Percentiles rank a stretch among this genome's conserved stretches.
Evolutionary conservation across 2,888 invertebrate genomes (phyloP).

Genomic region (Nebria salina): DNA sequence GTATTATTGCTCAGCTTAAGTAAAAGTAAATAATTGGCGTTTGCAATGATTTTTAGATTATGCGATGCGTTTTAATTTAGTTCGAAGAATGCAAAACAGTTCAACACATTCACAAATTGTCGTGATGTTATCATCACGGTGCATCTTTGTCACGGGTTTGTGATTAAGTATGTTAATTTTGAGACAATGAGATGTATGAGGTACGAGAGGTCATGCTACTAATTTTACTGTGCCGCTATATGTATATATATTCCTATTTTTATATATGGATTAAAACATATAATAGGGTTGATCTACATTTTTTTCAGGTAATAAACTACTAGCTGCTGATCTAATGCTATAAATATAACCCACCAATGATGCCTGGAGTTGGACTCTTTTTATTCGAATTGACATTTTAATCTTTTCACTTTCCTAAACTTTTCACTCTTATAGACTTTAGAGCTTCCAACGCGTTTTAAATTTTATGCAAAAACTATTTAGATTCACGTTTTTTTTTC

Average conservation of each 20-base stretch:
- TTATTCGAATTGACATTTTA: too few species aligned
- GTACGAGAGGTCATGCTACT: not conserved
- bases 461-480: too few species aligned
- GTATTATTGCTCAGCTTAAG: not conserved
- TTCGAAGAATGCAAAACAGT: not conserved
- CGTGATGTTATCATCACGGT: not conserved
- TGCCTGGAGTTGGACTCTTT: too few species aligned
- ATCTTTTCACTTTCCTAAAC: too few species aligned
- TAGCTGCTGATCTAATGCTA: too few species aligned
- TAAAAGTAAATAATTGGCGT: not conserved
- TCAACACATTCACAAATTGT: not conserved
- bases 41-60: not conserved
- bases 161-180: constrained; percentile 1
- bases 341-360: too few species aligned
- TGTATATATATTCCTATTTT: not conserved
- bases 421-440: too few species aligned
- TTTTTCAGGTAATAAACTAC: too few species aligned
- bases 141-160: not conserved
- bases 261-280: too few species aligned
- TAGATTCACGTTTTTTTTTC: too few species aligned
- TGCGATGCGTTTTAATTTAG: not conserved
- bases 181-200: not conserved
- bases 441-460: too few species aligned
- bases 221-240: not conserved
- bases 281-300: too few species aligned